These are phyloP conservation scores for Hypomecis punctinalis DNA, from an alignment of 2,888 invertebrate species.

Conservation along the genomic window DNA sequence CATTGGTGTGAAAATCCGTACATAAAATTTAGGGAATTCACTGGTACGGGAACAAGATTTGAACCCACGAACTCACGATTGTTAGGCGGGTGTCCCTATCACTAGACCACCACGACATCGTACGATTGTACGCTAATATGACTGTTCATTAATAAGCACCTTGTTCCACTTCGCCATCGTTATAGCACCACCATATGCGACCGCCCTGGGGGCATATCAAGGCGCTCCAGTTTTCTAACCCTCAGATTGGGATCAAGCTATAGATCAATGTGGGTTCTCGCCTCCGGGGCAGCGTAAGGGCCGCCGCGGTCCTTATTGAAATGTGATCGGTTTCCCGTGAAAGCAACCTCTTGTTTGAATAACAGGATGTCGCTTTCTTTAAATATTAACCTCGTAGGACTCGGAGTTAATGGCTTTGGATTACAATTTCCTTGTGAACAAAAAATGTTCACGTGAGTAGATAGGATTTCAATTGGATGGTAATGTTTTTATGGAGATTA, in stretches of 20 bases:
- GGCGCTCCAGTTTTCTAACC: slow-evolving; percentile 38
- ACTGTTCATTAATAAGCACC: neutral
- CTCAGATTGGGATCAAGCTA: slow-evolving; percentile 38
- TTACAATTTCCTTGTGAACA: neutral
- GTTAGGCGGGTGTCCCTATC: no score
- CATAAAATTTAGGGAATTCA: no score
- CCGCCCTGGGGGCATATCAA: slow-evolving; percentile 30
- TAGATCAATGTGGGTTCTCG: slow-evolving; percentile 35
- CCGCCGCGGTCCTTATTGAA: slow-evolving; percentile 33
- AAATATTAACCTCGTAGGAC: slow-evolving; percentile 25
- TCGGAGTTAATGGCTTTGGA: slow-evolving; percentile 2
- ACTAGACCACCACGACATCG: no score
- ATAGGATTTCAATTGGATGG: neutral
- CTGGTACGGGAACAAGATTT: no score
- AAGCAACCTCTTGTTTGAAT: slow-evolving; percentile 31
- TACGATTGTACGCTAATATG: neutral
- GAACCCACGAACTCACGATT: no score
- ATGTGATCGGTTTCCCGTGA: slow-evolving; percentile 38
- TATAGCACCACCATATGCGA: slow-evolving; percentile 26
- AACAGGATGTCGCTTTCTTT: slow-evolving; percentile 33
- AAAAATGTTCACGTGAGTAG: neutral
- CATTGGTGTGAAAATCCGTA: no score
- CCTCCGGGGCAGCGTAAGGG: slow-evolving; percentile 34
- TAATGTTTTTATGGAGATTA: no score
- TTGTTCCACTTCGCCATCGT: slow-evolving; percentile 21